These are phyloP conservation scores for Nyctalus aviator DNA, from an alignment of 2,797 vertebrate genomes.

Conservation along the genomic window DNA sequence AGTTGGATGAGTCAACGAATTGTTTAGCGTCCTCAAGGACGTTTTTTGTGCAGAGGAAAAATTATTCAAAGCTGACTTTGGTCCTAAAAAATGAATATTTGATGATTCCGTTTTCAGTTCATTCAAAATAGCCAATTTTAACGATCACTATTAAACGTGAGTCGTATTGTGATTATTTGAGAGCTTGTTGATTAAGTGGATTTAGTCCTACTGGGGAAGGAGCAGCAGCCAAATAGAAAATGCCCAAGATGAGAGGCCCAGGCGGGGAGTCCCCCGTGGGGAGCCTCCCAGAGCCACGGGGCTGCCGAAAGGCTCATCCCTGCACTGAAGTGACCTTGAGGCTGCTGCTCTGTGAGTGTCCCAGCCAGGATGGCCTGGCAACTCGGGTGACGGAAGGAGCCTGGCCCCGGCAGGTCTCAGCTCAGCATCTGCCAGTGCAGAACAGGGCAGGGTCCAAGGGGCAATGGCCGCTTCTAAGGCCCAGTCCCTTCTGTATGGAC, in stretches of 20 bases:
- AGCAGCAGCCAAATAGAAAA: background rate
- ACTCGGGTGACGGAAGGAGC: background rate
- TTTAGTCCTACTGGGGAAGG: background rate
- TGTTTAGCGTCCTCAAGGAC: background rate
- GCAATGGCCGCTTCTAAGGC: background rate
- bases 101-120: background rate
- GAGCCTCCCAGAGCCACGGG: background rate
- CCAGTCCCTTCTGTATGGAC: background rate
- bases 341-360: background rate
- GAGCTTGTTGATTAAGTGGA: background rate
- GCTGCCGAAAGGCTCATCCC: background rate
- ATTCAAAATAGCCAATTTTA: slow-evolving; percentile 26
- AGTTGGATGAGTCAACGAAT: background rate
- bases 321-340: background rate
- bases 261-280: background rate
- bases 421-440: background rate
- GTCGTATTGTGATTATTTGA: background rate
- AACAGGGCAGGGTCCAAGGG: background rate
- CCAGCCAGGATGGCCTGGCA: background rate
- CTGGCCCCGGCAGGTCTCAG: background rate
- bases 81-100: slow-evolving; percentile 4
- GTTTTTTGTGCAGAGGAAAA: background rate
- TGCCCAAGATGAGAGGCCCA: background rate
- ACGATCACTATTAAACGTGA: background rate
- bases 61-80: background rate